These are phyloP conservation scores for Bombus ignitus DNA, from an alignment of 1,140 invertebrate species.

Conservation along the genomic window DNA sequence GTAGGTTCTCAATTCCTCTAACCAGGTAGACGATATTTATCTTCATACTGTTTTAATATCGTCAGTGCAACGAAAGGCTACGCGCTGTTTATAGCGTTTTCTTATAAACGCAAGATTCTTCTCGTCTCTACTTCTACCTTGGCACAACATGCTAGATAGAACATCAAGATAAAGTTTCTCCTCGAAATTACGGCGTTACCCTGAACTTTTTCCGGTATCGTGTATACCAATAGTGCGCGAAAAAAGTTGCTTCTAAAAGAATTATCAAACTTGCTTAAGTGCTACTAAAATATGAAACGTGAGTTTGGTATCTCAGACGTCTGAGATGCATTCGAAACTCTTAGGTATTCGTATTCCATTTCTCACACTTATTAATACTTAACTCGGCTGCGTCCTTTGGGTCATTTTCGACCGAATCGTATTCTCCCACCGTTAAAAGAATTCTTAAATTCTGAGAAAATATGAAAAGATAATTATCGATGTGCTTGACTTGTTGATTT, in stretches of 20 bases:
- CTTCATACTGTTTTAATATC: conserved; percentile 76
- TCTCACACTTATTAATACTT: neutral
- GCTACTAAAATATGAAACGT: neutral
- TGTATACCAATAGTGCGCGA: neutral
- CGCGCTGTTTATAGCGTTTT: conserved; percentile 52
- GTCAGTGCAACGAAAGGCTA: conserved; percentile 40
- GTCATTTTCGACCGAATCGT: neutral
- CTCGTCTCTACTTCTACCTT: conserved; percentile 43
- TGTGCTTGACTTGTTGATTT: too few species aligned
- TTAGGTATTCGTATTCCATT: neutral
- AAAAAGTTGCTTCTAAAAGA: conserved; percentile 1
- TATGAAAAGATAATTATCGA: neutral
- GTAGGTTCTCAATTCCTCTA: conserved; percentile 66
- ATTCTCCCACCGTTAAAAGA: too few species aligned
- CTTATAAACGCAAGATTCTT: conserved; percentile 53
- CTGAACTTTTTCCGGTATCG: conserved; percentile 42
- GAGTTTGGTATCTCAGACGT: neutral
- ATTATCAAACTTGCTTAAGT: neutral
- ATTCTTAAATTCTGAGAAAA: neutral
- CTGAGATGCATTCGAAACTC: neutral
- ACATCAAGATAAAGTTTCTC: conserved; percentile 50
- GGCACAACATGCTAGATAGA: neutral
- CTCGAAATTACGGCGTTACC: conserved; percentile 40
- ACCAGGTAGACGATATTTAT: conserved; percentile 67
- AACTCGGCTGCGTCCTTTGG: neutral